Percentiles rank a stretch among this genome's conserved stretches.
Evolutionary conservation across 64 coral and sea anemone genomes (phyloP).

Genomic region (Porites lutea): DNA sequence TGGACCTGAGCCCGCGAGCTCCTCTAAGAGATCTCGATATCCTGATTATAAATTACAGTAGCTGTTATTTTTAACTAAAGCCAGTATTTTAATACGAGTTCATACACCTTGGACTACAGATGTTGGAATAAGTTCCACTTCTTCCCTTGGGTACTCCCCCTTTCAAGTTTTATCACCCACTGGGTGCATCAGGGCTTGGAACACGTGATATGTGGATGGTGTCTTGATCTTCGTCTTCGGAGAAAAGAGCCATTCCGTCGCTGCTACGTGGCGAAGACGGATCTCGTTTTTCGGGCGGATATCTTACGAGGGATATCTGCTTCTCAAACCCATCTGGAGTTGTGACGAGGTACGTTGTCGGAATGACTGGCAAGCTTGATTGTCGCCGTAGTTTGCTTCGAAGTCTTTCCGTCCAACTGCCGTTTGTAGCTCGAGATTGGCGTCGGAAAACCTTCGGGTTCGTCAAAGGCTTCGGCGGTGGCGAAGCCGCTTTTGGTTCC

Average conservation of each 20-base stretch:
- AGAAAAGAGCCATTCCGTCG: conserved; percentile 69
- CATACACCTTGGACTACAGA: neutral
- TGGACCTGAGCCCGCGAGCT: too few species aligned
- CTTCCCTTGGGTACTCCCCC: neutral
- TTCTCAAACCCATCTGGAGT: conserved; percentile 84
- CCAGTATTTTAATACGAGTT: too few species aligned
- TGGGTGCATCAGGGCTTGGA: conserved; percentile 91
- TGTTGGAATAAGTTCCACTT: neutral
- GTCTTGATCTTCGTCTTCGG: conserved; percentile 97
- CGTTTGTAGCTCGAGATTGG: conserved; percentile 65
- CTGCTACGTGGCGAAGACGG: conserved; percentile 36
- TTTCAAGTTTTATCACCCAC: conserved; percentile 39
- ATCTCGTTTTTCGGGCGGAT: conserved; percentile 82
- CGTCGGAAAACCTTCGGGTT: conserved; percentile 44
- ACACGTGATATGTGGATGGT: conserved; percentile 96
- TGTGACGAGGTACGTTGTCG: conserved; percentile 97
- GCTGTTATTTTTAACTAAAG: too few species aligned
- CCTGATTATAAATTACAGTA: too few species aligned
- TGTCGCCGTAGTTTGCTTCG: conserved; percentile 80
- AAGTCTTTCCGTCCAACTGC: conserved; percentile 88
- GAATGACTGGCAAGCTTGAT: conserved; percentile 94
- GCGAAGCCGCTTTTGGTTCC: neutral
- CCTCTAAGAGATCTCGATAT: too few species aligned
- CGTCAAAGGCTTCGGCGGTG: neutral
- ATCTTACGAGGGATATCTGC: conserved; percentile 89